These are phyloP conservation scores for Resseliella maxima DNA, from an alignment of 2,888 invertebrate species.

Conservation along the genomic window DNA sequence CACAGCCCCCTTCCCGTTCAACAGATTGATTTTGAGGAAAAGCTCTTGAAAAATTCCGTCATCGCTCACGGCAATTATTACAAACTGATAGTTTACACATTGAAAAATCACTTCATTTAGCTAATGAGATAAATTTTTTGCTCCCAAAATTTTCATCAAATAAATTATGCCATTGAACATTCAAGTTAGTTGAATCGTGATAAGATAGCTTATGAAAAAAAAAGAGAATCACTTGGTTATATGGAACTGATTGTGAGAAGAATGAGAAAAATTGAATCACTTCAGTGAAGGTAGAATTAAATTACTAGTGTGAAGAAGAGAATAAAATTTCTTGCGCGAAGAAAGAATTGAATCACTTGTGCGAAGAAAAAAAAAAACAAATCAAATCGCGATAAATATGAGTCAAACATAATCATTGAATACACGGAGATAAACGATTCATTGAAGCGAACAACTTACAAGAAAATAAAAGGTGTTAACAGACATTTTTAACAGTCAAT, in stretches of 20 bases:
- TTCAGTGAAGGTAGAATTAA: neutral
- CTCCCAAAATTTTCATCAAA: neutral
- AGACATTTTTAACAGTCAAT: slow-evolving; percentile 42
- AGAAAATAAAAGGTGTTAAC: neutral
- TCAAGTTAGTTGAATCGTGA: neutral
- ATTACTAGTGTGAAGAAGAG: too few relatives aligned
- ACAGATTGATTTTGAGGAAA: neutral
- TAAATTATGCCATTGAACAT: slow-evolving; percentile 47
- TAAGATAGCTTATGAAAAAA: neutral
- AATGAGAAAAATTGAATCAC: too few relatives aligned
- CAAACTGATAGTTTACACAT: neutral
- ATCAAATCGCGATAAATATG: neutral
- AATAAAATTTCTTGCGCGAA: neutral
- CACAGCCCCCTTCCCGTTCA: neutral
- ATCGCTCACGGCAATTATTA: neutral
- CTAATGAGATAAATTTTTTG: neutral
- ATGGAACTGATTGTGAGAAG: neutral
- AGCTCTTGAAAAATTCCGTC: neutral
- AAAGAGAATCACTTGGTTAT: neutral
- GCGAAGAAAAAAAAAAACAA: neutral
- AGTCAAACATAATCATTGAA: slow-evolving; percentile 13
- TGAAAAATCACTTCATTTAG: neutral
- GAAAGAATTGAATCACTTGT: too few relatives aligned
- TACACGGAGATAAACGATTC: slow-evolving; percentile 25
- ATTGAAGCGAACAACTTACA: slow-evolving; percentile 24